Evolutionary conservation across 2,797 vertebrate genomes (phyloP), one percentile per base, ranked within the genome.

Genomic region (Carduelis carduelis): DNA sequence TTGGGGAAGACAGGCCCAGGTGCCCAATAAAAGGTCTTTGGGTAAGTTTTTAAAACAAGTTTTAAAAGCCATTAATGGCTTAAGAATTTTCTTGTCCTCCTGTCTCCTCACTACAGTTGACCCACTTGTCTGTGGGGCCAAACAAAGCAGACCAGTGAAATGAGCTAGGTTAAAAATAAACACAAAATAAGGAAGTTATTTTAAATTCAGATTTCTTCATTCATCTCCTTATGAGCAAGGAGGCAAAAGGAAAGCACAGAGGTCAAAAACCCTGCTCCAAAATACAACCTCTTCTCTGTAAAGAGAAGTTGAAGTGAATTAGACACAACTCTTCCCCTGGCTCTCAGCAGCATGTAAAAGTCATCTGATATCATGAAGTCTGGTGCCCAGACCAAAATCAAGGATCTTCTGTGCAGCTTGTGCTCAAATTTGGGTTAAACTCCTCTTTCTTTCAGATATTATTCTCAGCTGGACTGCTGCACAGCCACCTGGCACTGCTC

Each of bases 121-220:
- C 47, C 57, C 65, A 88, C 19, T 44, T 75, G 53, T 66, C 76
- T 57, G 17, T 43, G 24, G 37, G 32, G 21, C 21, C 39, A 88
- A 90, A 83, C 8, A 78, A 74, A 43, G 12, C 37, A 87, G 32
- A 69, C 12, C 32, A 93, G 39, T 70, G 50, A 91, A 91, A 21
- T 23, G 32, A 82, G 39, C 2, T 14, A 63, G 21, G 70, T 55
- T 91, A 94, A 95, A 97, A 90, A 93, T 79, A 95, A 88, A 81
- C 10, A 34, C 44, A 59, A 82, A 96, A 83, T 87, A 93, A 88
- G 87, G 77, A 94, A 84, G 80, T 69, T 49, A 30, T 14, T 76
- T 87, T 44, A 69, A 95, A 91, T 78, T 95, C 72, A 82, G 37
- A 53, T 61, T 7, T 69, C 77, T 91, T 93, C 77, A 93, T 88